Base-by-base conservation (phyloP, 2,797 vertebrate species). In the Orientallactaga sibirica region DNA sequence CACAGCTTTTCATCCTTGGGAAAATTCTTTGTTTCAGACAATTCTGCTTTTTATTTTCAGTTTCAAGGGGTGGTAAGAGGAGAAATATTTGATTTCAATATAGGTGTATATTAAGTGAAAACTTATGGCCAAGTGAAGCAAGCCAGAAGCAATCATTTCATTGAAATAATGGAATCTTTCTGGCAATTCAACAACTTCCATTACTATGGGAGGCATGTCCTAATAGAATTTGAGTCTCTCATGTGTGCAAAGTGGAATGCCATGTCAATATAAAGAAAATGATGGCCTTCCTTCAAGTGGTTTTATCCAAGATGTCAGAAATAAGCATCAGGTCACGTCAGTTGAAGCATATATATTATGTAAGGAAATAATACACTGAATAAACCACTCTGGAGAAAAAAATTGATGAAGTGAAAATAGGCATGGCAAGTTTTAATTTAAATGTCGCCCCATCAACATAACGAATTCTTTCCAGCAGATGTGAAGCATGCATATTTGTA, bases 151-250 rank as follows among this genome's bases (percentile, higher is more conserved):
- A 80, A 6, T 29, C 62, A 91, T 76, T 78, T 37, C 37, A 2
- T 74, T 85, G 70, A 91, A 82, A 74, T 6, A 79, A 64, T 70
- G 75, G 48, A 87, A 91, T 90, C 19, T 87, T 77, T 94, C 52
- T 61, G 19, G 15, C 15, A 87, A 92, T 73, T 25, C 48, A 94
- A 58, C 25, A 37, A 33, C 15, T 24, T 77, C 24, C 3, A 82
- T 33, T 70, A 52, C 5, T n/a, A 33, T 67, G 55, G 52, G 20
- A 86, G n/a, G 2, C 5, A 91, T 74, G 41, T 48, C 3, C 55
- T 24, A 64, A 70, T 48, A 61, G 82, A 48, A 58, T 70, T 25
- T 52, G 27, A 41, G 20, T 71, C 76, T 93, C 67, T 79, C 8
- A 10, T n/a, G 43, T 75, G 7, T 41, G 66, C 18, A 58, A 62